These are phyloP conservation scores for Thamnophis elegans DNA, from an alignment of 2,797 vertebrate genomes.

Conservation along the genomic window DNA sequence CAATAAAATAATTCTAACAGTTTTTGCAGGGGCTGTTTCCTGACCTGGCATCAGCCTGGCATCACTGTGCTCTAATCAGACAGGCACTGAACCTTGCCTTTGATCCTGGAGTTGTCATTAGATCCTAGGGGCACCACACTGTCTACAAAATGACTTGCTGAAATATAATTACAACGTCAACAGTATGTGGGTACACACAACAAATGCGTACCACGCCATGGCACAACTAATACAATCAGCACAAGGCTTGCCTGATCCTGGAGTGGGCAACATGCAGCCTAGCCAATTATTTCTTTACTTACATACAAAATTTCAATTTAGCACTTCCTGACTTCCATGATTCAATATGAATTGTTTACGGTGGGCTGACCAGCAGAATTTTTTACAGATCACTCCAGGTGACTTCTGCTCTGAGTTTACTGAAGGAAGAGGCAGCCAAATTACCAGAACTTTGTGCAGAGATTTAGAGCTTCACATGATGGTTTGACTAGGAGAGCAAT, in stretches of 20 bases:
- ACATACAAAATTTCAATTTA: neutral
- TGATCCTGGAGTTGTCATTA: neutral
- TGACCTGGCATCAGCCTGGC: neutral
- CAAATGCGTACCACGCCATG: neutral
- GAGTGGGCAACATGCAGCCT: neutral
- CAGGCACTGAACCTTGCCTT: neutral
- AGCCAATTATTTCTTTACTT: neutral
- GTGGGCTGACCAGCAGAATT: neutral
- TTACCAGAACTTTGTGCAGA: neutral
- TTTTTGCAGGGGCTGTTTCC: neutral
- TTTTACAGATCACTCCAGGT: neutral
- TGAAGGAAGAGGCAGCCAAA: neutral
- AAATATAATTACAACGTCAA: neutral
- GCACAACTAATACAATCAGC: neutral
- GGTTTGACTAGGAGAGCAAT: neutral
- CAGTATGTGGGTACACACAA: neutral
- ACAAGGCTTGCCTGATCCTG: neutral
- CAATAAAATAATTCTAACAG: neutral
- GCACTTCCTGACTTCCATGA: neutral
- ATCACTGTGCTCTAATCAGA: neutral
- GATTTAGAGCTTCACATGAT: neutral
- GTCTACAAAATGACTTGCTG: neutral
- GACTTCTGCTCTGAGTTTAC: neutral
- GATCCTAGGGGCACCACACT: neutral
- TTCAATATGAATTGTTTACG: neutral